Base-by-base conservation (phyloP, 2,888 invertebrate genomes). In the Drosophila maculinotata region DNA sequence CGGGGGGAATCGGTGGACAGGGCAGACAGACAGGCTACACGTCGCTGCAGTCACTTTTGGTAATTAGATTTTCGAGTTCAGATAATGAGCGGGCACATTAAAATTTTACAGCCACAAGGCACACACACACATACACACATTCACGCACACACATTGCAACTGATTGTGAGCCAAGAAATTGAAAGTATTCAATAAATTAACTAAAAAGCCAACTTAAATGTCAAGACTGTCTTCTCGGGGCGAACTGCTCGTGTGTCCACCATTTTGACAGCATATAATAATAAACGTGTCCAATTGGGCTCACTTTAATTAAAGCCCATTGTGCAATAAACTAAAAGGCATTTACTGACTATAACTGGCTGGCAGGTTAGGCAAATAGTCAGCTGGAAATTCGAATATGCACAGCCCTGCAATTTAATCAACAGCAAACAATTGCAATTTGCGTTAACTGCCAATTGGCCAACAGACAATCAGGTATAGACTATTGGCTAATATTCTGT, bases 121-220 rank as follows among this genome's bases (percentile, higher is more conserved):
- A 36, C 15, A 36, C 36, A 35, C 35, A 15, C 4, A 15, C 31
- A 14, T 9, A 35, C 15, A 1, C 12, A 31, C 5, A 36, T 10
- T 10, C 28, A 70, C 79, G n/a, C n/a, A n/a, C n/a, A n/a, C 79
- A 57, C 60, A 57, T 17, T 57, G 36, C 45, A 53, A 45, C 38
- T 45, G 42, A 54, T 42, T 45, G 60, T 51, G 52, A 33, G 45
- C 42, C 39, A 33, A 35, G 51, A 71, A 74, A 74, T 68, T 65
- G 72, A 84, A 77, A 82, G 78, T 75, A 65, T 59, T 79, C 80
- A 87, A 86, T 86, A 80, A 85, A 86, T 87, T 87, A 86, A 86
- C 79, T 86, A 87, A 77, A 79, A 69, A 68, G 57, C 54, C 68
- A 68, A 62, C 67, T 69, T 62, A 72, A 82, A 79, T 73, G 79